A percentile compares a stretch with the other conserved stretches of the same genome.
These are phyloP conservation scores for Euwallacea similis DNA, from an alignment of 1,140 invertebrate species.

Conservation along the genomic window DNA sequence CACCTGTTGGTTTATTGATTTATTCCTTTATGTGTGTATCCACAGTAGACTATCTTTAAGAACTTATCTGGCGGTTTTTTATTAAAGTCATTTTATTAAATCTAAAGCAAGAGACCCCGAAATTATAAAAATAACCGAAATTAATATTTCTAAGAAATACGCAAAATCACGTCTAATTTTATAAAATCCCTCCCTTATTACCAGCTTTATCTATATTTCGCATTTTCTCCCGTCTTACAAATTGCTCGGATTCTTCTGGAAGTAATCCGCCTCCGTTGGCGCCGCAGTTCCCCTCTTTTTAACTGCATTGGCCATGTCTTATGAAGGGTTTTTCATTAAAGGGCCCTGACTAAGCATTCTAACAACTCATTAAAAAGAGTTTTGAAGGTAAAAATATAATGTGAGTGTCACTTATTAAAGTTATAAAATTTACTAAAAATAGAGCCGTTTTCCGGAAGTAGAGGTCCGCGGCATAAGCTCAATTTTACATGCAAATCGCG, in stretches of 20 bases:
- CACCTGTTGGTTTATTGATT: too few relatives aligned
- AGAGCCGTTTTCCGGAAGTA: not conserved
- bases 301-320: slow-evolving; percentile 8
- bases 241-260: slow-evolving; percentile 3
- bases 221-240: not conserved
- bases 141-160: too few relatives aligned
- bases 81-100: too few relatives aligned
- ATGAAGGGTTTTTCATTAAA: slow-evolving; percentile 14
- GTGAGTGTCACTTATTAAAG: not conserved
- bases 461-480: not conserved
- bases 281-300: not conserved
- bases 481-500: not conserved
- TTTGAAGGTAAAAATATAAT: not conserved
- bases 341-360: not conserved
- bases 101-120: too few relatives aligned
- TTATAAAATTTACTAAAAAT: not conserved
- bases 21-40: too few relatives aligned
- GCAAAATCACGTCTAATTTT: too few relatives aligned
- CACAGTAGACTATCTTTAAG: too few relatives aligned
- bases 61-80: too few relatives aligned
- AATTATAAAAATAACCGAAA: too few relatives aligned
- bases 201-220: too few relatives aligned
- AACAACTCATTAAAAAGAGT: not conserved
- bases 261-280: not conserved
- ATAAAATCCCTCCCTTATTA: too few relatives aligned